Conservation (phyloP, 2,113 vertebrate genomes). For the Anarrhichthys ocellatus region DNA sequence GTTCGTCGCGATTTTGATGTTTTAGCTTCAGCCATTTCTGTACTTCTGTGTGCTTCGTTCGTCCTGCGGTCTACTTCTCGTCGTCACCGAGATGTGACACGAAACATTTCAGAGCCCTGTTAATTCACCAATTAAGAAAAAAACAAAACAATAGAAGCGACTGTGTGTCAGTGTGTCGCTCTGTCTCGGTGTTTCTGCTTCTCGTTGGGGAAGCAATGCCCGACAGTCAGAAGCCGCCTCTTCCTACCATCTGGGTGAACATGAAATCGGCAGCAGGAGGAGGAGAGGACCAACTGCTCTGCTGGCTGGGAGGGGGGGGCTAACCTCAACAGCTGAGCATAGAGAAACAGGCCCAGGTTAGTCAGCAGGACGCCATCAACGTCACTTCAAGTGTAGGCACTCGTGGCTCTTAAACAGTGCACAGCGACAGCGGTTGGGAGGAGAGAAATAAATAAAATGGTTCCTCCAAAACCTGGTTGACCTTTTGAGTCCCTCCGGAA, state of each 20-base stretch:
- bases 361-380: conserved; percentile 64
- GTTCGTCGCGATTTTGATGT: conserved; percentile 33
- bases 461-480: conserved; percentile 36
- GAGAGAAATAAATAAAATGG: not conserved
- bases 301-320: not conserved
- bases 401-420: conserved; percentile 77
- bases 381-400: conserved; percentile 77
- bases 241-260: conserved; percentile 7
- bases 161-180: conserved; percentile 14
- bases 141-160: not conserved
- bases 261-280: conserved; percentile 24
- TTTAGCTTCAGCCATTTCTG: conserved; percentile 38
- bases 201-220: conserved; percentile 15
- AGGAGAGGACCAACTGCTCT: conserved; percentile 13
- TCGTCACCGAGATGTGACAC: conserved; percentile 28
- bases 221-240: conserved; percentile 8
- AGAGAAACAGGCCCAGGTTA: conserved; percentile 35
- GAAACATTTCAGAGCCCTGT: conserved; percentile 53
- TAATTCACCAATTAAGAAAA: conserved; percentile 18
- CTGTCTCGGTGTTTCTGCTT: conserved; percentile 31
- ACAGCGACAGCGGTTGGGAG: conserved; percentile 58
- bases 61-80: conserved; percentile 9
- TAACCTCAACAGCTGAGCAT: conserved; percentile 37
- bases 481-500: conserved; percentile 24
- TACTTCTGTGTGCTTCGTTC: conserved; percentile 1